Base-by-base conservation (phyloP, 2,797 vertebrate genomes). In the Psittacula echo region DNA sequence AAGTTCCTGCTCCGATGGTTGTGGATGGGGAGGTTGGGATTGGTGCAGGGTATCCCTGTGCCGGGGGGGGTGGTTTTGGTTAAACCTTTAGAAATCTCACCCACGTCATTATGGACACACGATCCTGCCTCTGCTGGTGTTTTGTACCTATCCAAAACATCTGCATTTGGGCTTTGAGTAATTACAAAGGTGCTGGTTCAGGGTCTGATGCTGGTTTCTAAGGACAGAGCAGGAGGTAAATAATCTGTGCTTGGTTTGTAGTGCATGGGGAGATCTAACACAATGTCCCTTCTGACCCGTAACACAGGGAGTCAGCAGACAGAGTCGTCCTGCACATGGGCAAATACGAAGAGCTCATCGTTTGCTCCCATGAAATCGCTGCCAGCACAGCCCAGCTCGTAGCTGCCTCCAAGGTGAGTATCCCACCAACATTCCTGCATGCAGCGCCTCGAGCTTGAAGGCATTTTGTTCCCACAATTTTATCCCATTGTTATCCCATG, bases 301-400 rank as follows among this genome's bases (percentile, higher is more conserved):
- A 3, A 9, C 2, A 1, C 97, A 99, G 99, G 71, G 99, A 99
- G 95, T 98, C 99, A 2, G 99, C 99, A 2, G 99, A 99, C 97
- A 99, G 98, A 92, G 99, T 99, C 79, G 99, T 99, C 58, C 98
- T 99, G 68, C 99, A 99, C 96, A 99, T 92, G 0, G 99, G 99
- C 34, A 99, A 99, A 93, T 99, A 99, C 0, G 99, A 99, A 85
- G 99, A 99, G 47, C 96, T 99, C 92, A 99, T 99, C 1, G 99
- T 99, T 87, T 99, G 99, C 95, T 99, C 99, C 8, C 99, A 99
- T 2, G 99, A 99, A 96, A 99, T 99, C 0, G 99, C 99, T 0
- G 99, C 99, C 80, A 99, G 99, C 96, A 99, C 99, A 0, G 99
- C 99, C 32, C 99, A 99, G 97, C 98, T 99, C 71, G 99, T 99